Percentiles rank a stretch among this genome's conserved stretches.
phyloP scores from a whole-genome alignment of 1,140 invertebrate species.

The Ephestia elutella region DNA sequence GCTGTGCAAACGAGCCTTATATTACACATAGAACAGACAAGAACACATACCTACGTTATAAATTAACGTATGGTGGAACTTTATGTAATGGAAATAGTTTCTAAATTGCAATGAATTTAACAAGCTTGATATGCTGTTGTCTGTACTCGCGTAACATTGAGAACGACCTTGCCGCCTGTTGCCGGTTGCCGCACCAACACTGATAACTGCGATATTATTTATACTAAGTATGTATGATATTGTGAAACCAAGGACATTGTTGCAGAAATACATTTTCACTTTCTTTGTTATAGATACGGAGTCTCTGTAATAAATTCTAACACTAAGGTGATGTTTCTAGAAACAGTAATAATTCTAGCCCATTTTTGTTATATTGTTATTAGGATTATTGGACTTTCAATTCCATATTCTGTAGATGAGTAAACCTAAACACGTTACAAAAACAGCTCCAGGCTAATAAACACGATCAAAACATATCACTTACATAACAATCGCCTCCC shows the following conservation, averaged over 20 bases:
- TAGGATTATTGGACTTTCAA: too few species aligned
- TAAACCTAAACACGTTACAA: conserved; percentile 22
- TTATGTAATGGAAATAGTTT: neutral
- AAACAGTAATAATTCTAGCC: too few species aligned
- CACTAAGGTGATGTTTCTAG: too few species aligned
- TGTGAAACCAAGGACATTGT: neutral
- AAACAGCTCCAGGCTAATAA: neutral
- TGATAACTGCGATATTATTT: conserved; percentile 19
- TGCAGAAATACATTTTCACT: neutral
- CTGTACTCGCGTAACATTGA: conserved; percentile 53
- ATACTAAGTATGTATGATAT: neutral
- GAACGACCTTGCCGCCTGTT: conserved; percentile 60
- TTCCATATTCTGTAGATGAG: too few species aligned
- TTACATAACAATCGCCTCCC: conserved; percentile 8
- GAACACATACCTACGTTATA: too few species aligned
- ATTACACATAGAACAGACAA: neutral
- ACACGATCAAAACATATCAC: neutral
- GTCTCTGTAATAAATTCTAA: neutral
- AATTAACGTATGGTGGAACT: neutral
- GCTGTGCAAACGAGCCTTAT: neutral
- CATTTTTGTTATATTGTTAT: too few species aligned
- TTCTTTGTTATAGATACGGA: neutral
- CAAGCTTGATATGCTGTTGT: conserved; percentile 12
- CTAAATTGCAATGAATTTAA: neutral
- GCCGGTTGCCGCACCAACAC: conserved; percentile 24